Percentiles rank a stretch among this genome's conserved stretches.
Evolutionary conservation across 1,140 invertebrate species (phyloP).

Genomic region (Cryptotermes secundus): DNA sequence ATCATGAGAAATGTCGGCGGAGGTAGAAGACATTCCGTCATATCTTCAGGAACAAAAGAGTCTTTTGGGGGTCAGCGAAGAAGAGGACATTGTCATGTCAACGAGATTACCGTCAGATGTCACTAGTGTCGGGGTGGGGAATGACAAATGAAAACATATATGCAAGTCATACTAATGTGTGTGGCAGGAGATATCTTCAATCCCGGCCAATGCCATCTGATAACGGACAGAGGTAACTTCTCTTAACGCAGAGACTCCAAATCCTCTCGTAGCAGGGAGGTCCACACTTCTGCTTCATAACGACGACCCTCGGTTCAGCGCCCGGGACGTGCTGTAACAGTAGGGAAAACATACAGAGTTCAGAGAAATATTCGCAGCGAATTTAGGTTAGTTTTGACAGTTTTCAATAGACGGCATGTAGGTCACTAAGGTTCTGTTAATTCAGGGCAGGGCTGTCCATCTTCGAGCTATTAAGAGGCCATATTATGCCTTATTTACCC

Average conservation of each 20-base stretch:
- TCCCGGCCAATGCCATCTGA: neutral
- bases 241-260: no score
- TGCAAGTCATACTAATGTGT: slow-evolving; percentile 49
- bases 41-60: neutral
- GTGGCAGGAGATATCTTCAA: neutral
- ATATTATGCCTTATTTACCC: no score
- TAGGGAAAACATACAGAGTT: no score
- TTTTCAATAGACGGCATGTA: no score
- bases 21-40: neutral
- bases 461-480: no score
- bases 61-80: neutral
- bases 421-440: no score
- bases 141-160: slow-evolving; percentile 53
- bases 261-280: neutral
- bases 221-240: neutral
- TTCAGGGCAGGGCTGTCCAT: no score
- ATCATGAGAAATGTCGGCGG: neutral
- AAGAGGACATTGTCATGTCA: slow-evolving; percentile 33
- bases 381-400: no score
- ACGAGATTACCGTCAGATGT: slow-evolving; percentile 48
- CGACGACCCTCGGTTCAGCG: neutral
- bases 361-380: no score
- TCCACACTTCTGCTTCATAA: neutral
- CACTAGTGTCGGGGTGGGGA: slow-evolving; percentile 50
- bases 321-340: neutral